Evolutionary conservation across 2,797 vertebrate species (phyloP).

Genomic region (Enteromius fasciolatus): DNA sequence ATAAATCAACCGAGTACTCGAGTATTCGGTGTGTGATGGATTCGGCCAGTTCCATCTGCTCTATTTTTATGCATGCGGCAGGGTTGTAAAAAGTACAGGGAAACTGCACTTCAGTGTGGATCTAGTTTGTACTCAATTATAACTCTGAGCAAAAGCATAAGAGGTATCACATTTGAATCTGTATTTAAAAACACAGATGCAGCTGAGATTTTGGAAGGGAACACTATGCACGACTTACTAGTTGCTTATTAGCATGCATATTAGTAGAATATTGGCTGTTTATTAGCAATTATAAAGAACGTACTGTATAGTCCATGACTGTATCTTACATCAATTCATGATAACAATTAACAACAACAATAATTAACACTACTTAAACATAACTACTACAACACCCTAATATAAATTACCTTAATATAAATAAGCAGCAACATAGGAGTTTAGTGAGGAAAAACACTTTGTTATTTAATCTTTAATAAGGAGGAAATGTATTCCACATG

Average conservation of each 20-base stretch:
- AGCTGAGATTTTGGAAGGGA: not conserved
- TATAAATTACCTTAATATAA: not conserved
- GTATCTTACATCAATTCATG: not conserved
- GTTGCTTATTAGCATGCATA: not conserved
- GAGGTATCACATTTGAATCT: not conserved
- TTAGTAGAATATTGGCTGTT: not conserved
- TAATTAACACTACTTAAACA: not conserved
- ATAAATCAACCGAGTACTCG: conserved; percentile 2
- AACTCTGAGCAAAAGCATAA: not conserved
- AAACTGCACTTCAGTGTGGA: not conserved
- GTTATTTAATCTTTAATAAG: too few relatives aligned
- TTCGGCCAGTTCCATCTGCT: not conserved
- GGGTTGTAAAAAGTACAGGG: not conserved
- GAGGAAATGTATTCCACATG: not conserved
- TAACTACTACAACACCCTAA: not conserved
- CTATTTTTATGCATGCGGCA: not conserved
- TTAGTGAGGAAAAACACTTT: not conserved
- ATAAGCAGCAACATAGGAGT: not conserved
- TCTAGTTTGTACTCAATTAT: not conserved
- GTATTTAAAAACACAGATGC: not conserved
- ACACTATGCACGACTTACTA: not conserved
- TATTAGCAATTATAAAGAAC: not conserved
- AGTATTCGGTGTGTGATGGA: not conserved
- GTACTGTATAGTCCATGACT: not conserved
- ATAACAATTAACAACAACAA: not conserved